Evolutionary conservation across 2,113 vertebrate genomes (phyloP).

Genomic region (Odontesthes bonariensis): DNA sequence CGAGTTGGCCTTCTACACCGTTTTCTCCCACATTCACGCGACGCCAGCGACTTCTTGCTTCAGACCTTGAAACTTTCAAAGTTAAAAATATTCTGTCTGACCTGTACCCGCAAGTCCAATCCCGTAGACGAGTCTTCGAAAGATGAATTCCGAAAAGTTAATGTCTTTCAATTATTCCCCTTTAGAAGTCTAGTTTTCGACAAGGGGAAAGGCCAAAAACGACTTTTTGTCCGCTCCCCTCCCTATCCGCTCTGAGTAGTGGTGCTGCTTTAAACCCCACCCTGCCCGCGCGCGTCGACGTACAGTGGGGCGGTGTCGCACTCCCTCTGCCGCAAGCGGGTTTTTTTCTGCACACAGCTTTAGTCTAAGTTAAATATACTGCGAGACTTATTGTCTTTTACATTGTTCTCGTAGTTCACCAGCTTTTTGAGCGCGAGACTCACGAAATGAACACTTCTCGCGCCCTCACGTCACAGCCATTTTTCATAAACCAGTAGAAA

Average conservation of each 20-base stretch:
- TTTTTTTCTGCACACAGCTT: no score
- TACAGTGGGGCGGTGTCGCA: slow-evolving; percentile 45
- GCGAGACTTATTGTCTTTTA: no score
- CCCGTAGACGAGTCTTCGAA: slow-evolving; percentile 25
- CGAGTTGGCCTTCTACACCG: no score
- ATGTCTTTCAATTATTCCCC: slow-evolving; percentile 6
- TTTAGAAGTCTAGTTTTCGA: slow-evolving; percentile 1
- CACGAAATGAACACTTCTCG: no score
- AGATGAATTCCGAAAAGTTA: neutral
- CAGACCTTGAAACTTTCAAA: slow-evolving; percentile 60
- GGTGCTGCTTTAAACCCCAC: slow-evolving; percentile 60
- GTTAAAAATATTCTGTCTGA: slow-evolving; percentile 32
- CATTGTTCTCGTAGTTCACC: no score
- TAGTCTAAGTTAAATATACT: no score
- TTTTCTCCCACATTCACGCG: no score
- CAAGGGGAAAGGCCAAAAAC: slow-evolving; percentile 46
- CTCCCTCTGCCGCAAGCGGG: no score
- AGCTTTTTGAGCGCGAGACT: no score
- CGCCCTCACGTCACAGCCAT: no score
- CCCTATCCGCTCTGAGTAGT: slow-evolving; percentile 60
- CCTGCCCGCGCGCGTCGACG: slow-evolving; percentile 44
- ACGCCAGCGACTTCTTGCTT: neutral
- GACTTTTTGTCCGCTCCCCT: slow-evolving; percentile 63
- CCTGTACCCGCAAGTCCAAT: slow-evolving; percentile 52
- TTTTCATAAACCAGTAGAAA: no score